Base-by-base conservation (phyloP, 2,797 vertebrate species). In the Molossus molossus region DNA sequence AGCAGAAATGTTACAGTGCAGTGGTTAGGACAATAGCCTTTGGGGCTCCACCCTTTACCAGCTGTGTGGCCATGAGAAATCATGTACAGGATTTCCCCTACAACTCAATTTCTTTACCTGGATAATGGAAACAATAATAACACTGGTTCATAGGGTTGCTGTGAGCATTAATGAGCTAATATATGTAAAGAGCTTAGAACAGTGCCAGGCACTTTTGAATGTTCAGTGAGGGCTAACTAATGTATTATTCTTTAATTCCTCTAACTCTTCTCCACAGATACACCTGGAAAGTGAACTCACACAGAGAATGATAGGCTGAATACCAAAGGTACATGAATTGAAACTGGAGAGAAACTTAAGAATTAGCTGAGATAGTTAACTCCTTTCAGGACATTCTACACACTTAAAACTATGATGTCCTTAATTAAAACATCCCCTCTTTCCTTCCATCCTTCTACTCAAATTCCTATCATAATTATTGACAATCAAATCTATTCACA, bases 281-380 rank as follows among this genome's bases (percentile, higher is more conserved):
- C 8, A 53, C 7, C 18, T 18, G 57, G 48, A 82, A 33, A 12
- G 13, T 48, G 8, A 73, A 55, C 9, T 77, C 67, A 12, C 40
- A 25, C 27, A 37, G n/a, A 86, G 48, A 58, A 14, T 53, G 14
- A 73, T 1, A 79, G 25, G 18, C 92, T 33, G 13, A 60, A n/a
- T 58, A 77, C 29, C 23, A 86, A 87, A 88, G 27, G 27, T 50
- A 53, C 23, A 13, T 33, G 9, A 53, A 79, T 17, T 89, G 50
- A 60, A 20, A 37, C 15, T 20, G 20, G 70, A 86, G 50, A 58
- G 14, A 10, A 79, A 67, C 57, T 77, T 72, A 15, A 92, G 62
- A 91, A 67, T 75, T 84, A 76, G 21, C n/a, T 93, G 27, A 87
- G 50, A 55, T 55, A 23, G 45, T 92, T 87, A 11, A 40, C 15